Evolutionary conservation across 2,797 vertebrate genomes (phyloP).

Genomic region (Protonibea diacanthus): DNA sequence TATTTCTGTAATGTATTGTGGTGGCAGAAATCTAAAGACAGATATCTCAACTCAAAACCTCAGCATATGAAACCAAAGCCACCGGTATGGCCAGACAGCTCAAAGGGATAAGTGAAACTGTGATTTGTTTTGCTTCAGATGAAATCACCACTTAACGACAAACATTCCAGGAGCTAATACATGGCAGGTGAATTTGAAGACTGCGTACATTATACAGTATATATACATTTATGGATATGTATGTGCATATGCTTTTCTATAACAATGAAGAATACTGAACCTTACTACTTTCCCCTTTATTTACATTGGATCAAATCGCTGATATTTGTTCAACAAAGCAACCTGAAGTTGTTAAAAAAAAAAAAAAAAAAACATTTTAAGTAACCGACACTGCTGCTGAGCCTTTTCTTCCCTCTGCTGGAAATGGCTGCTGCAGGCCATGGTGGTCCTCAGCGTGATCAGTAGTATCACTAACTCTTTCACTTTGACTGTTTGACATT

Average conservation of each 20-base stretch:
- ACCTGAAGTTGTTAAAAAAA: too few relatives aligned
- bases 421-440: background rate
- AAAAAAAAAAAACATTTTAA: background rate
- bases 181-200: background rate
- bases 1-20: background rate
- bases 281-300: background rate
- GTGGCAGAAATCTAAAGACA: background rate
- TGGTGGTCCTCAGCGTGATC: background rate
- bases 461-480: background rate
- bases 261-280: background rate
- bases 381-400: background rate
- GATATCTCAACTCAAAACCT: constrained; percentile 7
- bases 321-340: too few relatives aligned
- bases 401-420: background rate
- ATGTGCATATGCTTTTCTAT: background rate
- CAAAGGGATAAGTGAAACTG: background rate
- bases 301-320: too few relatives aligned
- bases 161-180: background rate
- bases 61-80: background rate
- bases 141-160: background rate
- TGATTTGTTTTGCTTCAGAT: constrained; percentile 7
- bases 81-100: background rate
- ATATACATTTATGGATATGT: background rate
- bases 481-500: too few relatives aligned
- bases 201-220: background rate